Evolutionary conservation across 2,888 invertebrate species (phyloP).

Genomic region (Phanerotoma sp.): DNA sequence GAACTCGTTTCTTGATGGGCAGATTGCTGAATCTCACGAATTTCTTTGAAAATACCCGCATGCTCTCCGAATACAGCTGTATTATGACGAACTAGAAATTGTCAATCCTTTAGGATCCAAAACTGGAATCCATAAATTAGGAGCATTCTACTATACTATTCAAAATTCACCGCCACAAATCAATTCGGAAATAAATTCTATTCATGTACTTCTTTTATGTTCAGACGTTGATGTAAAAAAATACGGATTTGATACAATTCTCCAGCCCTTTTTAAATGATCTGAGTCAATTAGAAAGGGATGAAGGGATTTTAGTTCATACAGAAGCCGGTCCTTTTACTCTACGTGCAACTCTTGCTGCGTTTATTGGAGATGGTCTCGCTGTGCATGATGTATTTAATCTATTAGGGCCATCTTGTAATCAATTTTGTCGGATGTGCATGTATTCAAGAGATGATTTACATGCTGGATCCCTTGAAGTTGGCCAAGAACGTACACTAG

Average conservation of each 20-base stretch:
- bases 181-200: constrained; percentile 30
- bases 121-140: too few species aligned
- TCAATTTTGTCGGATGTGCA: not conserved
- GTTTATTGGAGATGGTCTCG: constrained; percentile 32
- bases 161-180: constrained; percentile 29
- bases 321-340: constrained; percentile 16
- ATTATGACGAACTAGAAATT: constrained; percentile 30
- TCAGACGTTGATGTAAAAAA: constrained; percentile 23
- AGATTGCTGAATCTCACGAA: too few species aligned
- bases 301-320: constrained; percentile 24
- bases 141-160: constrained; percentile 28
- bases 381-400: constrained; percentile 30
- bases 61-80: constrained; percentile 26
- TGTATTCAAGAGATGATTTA: not conserved
- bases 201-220: constrained; percentile 27
- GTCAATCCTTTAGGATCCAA: too few species aligned
- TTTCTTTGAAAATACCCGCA: too few species aligned
- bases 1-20: too few species aligned
- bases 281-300: constrained; percentile 30
- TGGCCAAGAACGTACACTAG: not conserved
- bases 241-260: constrained; percentile 28
- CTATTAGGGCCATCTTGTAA: constrained; percentile 28
- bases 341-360: constrained; percentile 23
- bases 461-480: not conserved
- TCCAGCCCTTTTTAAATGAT: constrained; percentile 30